A percentile compares a stretch with the other conserved stretches of the same genome.
Conservation (phyloP, 2,113 vertebrate genomes). For the Mesoclemmys tuberculata region DNA sequence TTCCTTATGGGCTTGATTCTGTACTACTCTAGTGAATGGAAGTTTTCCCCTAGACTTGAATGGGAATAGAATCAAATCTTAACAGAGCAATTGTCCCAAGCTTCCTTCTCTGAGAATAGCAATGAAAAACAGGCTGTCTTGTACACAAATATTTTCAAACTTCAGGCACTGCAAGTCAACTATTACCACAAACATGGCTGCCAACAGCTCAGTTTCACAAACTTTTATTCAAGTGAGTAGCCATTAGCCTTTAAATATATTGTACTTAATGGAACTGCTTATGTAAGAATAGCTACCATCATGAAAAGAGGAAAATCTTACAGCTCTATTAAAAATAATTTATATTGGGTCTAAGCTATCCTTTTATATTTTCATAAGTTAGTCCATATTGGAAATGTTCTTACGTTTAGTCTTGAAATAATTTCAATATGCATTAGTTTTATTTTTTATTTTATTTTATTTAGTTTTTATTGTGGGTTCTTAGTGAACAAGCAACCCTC, state of each 20-base stretch:
- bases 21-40: not conserved
- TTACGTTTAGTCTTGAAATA: not conserved
- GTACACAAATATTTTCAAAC: not conserved
- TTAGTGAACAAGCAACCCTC: not conserved
- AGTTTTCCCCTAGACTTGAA: conserved; percentile 14
- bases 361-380: not conserved
- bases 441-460: too few species aligned
- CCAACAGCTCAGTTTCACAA: not conserved
- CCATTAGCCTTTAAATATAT: not conserved
- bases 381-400: not conserved
- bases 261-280: not conserved
- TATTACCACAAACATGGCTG: not conserved
- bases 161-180: not conserved
- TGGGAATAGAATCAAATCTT: not conserved
- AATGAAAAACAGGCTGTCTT: not conserved
- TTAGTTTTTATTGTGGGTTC: not conserved
- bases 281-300: not conserved
- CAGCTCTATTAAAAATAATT: not conserved
- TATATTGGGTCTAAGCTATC: not conserved
- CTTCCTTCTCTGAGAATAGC: conserved; percentile 13
- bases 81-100: not conserved
- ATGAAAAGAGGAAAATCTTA: not conserved
- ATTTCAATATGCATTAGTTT: not conserved
- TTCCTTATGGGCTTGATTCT: not conserved
- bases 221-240: not conserved